Conservation (phyloP, 2,797 vertebrate species). For the Enteromius viviparus region DNA sequence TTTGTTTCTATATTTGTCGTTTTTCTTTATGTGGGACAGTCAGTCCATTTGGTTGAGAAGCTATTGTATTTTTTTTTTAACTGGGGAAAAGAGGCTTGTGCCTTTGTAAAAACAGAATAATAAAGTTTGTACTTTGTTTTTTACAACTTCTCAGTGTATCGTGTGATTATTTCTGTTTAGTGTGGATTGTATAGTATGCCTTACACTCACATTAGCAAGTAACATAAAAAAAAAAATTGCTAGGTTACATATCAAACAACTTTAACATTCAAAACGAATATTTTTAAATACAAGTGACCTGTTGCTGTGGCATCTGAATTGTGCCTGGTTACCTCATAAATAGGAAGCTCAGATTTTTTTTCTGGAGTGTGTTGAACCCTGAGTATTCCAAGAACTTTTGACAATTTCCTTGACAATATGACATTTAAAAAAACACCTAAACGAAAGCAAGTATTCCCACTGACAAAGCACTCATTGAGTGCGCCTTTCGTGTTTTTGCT, state of each 20-base stretch:
- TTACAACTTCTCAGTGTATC: slow-evolving; percentile 73
- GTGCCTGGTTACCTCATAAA: neutral
- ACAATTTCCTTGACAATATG: neutral
- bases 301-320: neutral
- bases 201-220: neutral
- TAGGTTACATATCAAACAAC: neutral
- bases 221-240: neutral
- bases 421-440: neutral
- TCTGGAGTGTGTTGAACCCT: neutral
- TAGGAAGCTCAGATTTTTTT: neutral
- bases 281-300: neutral
- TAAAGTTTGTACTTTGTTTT: slow-evolving; percentile 99
- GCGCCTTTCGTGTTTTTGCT: neutral
- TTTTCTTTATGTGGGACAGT: slow-evolving; percentile 66
- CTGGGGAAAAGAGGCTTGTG: slow-evolving; percentile 89
- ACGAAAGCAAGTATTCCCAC: neutral
- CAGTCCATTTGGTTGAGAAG: slow-evolving; percentile 87
- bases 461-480: neutral
- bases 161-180: slow-evolving; percentile 40
- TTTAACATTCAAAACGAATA: neutral
- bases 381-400: neutral
- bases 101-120: slow-evolving; percentile 99
- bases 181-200: neutral
- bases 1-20: slow-evolving; percentile 69
- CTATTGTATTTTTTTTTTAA: slow-evolving; percentile 87